These are phyloP conservation scores for Griposia aprilina DNA, from an alignment of 2,888 invertebrate species.

Conservation along the genomic window DNA sequence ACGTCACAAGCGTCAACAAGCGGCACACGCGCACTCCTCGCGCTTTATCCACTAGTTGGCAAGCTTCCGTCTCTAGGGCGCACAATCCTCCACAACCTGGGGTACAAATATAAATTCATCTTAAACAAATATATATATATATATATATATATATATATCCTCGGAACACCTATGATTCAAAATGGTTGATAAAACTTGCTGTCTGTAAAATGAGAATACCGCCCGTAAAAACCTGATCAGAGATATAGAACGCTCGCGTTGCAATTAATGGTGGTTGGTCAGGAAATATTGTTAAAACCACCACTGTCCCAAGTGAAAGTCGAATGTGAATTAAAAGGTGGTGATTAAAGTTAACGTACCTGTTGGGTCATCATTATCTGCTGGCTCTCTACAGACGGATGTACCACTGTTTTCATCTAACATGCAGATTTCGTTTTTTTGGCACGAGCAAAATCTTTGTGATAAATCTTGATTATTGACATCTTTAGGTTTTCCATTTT, in stretches of 20 bases:
- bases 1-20: slow-evolving; percentile 90
- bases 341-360: slow-evolving; percentile 77
- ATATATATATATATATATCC: too few relatives aligned
- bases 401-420: slow-evolving; percentile 91
- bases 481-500: slow-evolving; percentile 78
- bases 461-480: slow-evolving; percentile 84
- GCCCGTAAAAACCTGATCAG: background rate
- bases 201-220: background rate
- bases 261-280: background rate
- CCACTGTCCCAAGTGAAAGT: background rate
- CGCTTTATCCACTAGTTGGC: slow-evolving; percentile 90
- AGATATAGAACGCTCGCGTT: background rate
- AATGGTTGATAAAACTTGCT: background rate
- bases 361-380: slow-evolving; percentile 91
- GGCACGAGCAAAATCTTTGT: slow-evolving; percentile 88
- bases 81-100: slow-evolving; percentile 92
- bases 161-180: background rate
- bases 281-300: background rate
- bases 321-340: background rate
- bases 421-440: slow-evolving; percentile 91
- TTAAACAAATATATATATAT: slow-evolving; percentile 4
- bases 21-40: slow-evolving; percentile 90
- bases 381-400: slow-evolving; percentile 89
- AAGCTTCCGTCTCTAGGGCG: slow-evolving; percentile 91
- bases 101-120: slow-evolving; percentile 20